Evolutionary conservation across 2,888 invertebrate genomes (phyloP).

Genomic region (Cinara cedri): DNA sequence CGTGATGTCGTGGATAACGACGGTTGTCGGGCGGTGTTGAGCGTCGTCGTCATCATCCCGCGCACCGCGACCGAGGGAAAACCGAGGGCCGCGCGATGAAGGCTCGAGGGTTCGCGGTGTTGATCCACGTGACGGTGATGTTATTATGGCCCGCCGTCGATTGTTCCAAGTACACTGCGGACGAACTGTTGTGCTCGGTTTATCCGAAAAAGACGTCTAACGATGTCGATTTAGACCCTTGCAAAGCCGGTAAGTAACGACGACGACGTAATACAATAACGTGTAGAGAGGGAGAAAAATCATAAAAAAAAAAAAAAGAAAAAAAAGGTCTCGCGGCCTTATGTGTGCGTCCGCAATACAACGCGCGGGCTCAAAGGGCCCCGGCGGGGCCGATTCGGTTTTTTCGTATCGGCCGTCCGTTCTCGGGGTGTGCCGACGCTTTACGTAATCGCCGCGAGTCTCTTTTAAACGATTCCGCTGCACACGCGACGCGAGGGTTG

Average conservation of each 20-base stretch:
- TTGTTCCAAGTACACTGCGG: conserved; percentile 68
- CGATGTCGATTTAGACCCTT: conserved; percentile 82
- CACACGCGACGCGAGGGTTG: too few species aligned
- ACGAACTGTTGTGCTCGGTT: conserved; percentile 70
- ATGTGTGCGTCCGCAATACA: not conserved
- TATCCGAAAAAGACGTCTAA: conserved; percentile 74
- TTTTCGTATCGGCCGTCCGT: too few species aligned
- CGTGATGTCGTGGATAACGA: conserved; percentile 25
- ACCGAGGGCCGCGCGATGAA: conserved; percentile 9
- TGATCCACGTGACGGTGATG: conserved; percentile 32
- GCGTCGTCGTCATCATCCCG: too few species aligned
- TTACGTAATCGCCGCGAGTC: too few species aligned
- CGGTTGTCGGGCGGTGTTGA: conserved; percentile 10
- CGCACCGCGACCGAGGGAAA: not conserved
- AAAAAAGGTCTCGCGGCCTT: not conserved
- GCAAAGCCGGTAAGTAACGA: conserved; percentile 78
- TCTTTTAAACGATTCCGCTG: not conserved
- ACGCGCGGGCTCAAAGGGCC: not conserved
- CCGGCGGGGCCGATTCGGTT: too few species aligned
- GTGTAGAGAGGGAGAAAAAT: too few species aligned
- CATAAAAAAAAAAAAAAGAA: conserved; percentile 19
- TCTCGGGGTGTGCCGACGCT: conserved; percentile 23
- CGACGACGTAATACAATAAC: not conserved
- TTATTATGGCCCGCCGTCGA: conserved; percentile 30
- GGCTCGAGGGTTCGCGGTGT: conserved; percentile 31